Evolutionary conservation across 2,888 invertebrate species (phyloP).

Genomic region (Noctuana brunneofusca): DNA sequence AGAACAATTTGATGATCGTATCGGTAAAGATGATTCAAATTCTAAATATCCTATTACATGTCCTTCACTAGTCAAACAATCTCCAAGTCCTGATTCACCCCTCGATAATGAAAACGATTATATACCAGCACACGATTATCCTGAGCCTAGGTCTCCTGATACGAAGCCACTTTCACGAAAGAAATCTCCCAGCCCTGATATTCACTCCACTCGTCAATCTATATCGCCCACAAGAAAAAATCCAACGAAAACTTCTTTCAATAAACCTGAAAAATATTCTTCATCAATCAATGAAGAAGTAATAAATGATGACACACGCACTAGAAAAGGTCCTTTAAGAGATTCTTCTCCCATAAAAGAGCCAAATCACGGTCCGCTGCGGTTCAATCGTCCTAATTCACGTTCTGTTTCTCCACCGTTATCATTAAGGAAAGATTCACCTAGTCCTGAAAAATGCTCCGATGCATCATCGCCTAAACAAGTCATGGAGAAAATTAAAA

Average conservation of each 20-base stretch:
- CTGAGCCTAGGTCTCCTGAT: not conserved
- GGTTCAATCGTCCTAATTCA: conserved; percentile 1
- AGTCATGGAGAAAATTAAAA: conserved; percentile 10
- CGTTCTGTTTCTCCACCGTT: conserved; percentile 13
- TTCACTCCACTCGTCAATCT: conserved; percentile 30
- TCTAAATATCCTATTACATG: conserved; percentile 6
- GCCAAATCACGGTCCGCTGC: conserved; percentile 5
- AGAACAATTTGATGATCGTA: not conserved
- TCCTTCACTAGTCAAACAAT: conserved; percentile 27
- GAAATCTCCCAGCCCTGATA: conserved; percentile 40
- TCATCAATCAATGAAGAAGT: not conserved
- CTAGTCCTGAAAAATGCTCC: conserved; percentile 6
- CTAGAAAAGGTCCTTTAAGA: conserved; percentile 12
- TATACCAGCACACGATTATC: not conserved
- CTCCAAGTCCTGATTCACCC: conserved; percentile 31
- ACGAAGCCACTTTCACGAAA: conserved; percentile 4
- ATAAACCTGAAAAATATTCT: not conserved
- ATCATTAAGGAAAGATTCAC: conserved; percentile 8
- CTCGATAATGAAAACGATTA: conserved; percentile 8
- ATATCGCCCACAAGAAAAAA: conserved; percentile 47
- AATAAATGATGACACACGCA: too few species aligned
- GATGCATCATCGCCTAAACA: conserved; percentile 1
- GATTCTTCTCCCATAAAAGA: conserved; percentile 14
- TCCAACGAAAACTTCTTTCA: conserved; percentile 11
- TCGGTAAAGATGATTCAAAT: not conserved